phyloP scores from a whole-genome alignment of 2,888 invertebrate genomes.

The Cepaea hortensis region DNA sequence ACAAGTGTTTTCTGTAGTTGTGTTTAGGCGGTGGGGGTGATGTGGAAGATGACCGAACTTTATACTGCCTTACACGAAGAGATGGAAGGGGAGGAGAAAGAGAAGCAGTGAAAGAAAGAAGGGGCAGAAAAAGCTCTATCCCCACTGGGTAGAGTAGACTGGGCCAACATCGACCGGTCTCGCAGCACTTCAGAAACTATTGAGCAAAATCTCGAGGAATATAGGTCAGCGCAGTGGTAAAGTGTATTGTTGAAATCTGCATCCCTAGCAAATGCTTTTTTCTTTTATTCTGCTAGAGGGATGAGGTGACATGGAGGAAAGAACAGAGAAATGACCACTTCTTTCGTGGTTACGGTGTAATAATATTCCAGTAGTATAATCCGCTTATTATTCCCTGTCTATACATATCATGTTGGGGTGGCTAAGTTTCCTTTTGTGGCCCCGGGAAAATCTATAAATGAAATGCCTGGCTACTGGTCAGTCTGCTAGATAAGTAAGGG shows the following conservation, averaged over 20 bases:
- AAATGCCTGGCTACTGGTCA: too few relatives aligned
- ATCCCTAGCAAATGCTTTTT: conserved; percentile 46
- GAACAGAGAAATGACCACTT: conserved; percentile 10
- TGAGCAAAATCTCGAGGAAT: conserved; percentile 69
- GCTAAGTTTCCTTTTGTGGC: too few relatives aligned
- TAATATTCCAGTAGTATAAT: too few relatives aligned
- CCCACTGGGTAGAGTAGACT: conserved; percentile 46
- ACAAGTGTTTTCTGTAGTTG: background rate
- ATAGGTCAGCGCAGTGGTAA: conserved; percentile 64
- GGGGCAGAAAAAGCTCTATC: background rate
- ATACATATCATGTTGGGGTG: too few relatives aligned
- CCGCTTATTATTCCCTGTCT: too few relatives aligned
- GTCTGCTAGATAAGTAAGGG: too few relatives aligned
- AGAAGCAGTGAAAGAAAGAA: background rate
- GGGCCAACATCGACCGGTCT: conserved; percentile 59
- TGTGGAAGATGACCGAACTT: conserved; percentile 25
- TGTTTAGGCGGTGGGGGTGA: conserved; percentile 15
- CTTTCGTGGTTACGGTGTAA: too few relatives aligned
- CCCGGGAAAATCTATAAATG: too few relatives aligned
- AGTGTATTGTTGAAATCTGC: conserved; percentile 53
- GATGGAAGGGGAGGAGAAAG: background rate
- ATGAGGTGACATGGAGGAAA: background rate
- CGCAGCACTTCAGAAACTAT: conserved; percentile 71
- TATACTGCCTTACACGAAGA: background rate
- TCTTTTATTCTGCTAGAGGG: background rate